phyloP scores from a whole-genome alignment of 1,140 invertebrate species.

The Anastatus disparis region DNA sequence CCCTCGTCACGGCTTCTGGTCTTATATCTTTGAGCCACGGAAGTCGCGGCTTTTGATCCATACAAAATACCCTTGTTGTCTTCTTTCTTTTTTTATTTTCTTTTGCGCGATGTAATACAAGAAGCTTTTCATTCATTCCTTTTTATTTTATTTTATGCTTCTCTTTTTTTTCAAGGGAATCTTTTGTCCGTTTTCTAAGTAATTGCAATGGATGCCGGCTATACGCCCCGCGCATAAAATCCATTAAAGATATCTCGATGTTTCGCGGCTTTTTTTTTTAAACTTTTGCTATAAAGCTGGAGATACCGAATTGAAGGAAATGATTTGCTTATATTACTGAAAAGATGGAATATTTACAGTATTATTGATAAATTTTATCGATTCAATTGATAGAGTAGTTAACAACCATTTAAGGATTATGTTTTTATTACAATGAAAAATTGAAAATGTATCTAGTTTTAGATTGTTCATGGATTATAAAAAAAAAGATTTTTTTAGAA shows the following conservation, averaged over 20 bases:
- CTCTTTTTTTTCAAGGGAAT: background rate
- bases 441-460: too few species aligned
- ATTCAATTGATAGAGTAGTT: too few species aligned
- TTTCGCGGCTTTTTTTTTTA: background rate
- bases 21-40: too few species aligned
- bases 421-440: too few species aligned
- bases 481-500: too few species aligned
- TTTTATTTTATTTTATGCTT: background rate
- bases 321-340: too few species aligned
- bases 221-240: slow-evolving; percentile 50
- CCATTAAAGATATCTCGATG: slow-evolving; percentile 53
- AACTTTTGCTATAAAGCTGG: too few species aligned
- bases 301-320: background rate
- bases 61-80: slow-evolving; percentile 40
- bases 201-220: slow-evolving; percentile 45
- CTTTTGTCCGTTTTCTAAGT: slow-evolving; percentile 54
- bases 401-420: too few species aligned
- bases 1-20: slow-evolving; percentile 47
- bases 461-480: too few species aligned
- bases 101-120: slow-evolving; percentile 1
- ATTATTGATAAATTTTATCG: too few species aligned
- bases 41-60: slow-evolving; percentile 21
- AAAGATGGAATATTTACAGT: too few species aligned
- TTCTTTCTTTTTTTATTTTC: too few species aligned
- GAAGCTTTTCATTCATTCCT: background rate